Conservation (phyloP, 2,888 invertebrate species). For the Siphlonurus alternatus region DNA sequence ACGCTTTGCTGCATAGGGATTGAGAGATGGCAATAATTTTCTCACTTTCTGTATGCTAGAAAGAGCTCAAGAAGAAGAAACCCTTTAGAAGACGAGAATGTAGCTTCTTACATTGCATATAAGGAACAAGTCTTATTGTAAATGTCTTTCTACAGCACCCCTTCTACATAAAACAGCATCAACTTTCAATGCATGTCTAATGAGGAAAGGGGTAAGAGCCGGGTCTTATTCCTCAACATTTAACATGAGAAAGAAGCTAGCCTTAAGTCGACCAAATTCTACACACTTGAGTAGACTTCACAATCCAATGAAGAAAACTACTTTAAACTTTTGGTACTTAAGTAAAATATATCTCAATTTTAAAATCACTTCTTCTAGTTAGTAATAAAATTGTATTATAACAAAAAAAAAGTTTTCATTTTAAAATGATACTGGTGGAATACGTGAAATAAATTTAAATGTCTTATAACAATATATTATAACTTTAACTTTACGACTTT, state of each 20-base stretch:
- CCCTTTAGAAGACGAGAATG: not conserved
- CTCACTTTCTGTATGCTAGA: not conserved
- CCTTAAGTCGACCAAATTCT: too few relatives aligned
- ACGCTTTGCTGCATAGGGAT: not conserved
- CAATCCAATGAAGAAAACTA: too few relatives aligned
- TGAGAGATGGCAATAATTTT: not conserved
- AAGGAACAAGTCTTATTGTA: not conserved
- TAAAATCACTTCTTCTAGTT: too few relatives aligned
- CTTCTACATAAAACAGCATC: not conserved
- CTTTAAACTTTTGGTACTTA: too few relatives aligned
- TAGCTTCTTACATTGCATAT: not conserved
- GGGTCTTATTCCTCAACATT: not conserved
- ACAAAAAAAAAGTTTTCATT: too few relatives aligned
- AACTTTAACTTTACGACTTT: too few relatives aligned
- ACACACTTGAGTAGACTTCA: too few relatives aligned
- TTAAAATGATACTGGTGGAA: too few relatives aligned
- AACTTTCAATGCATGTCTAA: not conserved
- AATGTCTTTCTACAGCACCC: not conserved
- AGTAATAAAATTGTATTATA: too few relatives aligned
- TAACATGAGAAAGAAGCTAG: not conserved
- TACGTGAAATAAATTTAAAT: too few relatives aligned
- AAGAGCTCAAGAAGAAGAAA: not conserved
- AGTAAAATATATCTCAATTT: too few relatives aligned
- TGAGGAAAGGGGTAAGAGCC: not conserved
- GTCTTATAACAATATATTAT: too few relatives aligned